Evolutionary conservation across 2,888 invertebrate species (phyloP).

Genomic region (Eristalis tenax): DNA sequence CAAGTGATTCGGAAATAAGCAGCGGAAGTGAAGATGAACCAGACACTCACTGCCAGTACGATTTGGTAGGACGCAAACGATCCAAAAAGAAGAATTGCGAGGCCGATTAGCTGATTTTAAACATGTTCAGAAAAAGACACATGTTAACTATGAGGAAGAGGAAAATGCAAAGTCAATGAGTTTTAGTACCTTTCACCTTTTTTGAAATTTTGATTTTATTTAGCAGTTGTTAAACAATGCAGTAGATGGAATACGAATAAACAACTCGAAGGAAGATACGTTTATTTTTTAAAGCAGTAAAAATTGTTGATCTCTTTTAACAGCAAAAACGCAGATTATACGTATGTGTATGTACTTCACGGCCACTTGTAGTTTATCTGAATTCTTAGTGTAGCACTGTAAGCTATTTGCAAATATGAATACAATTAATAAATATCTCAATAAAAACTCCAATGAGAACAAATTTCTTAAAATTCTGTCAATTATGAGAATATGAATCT

Average conservation of each 20-base stretch:
- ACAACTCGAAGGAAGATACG: background rate
- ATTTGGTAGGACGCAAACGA: constrained; percentile 78
- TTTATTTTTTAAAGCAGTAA: background rate
- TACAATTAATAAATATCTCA: background rate
- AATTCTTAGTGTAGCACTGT: background rate
- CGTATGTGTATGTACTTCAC: background rate
- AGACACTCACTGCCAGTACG: constrained; percentile 73
- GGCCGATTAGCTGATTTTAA: constrained; percentile 7
- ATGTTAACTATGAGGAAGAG: background rate
- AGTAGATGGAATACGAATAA: background rate
- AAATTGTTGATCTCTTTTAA: background rate
- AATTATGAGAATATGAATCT: too few relatives aligned
- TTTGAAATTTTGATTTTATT: constrained; percentile 1
- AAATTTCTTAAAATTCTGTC: background rate
- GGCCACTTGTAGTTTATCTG: background rate
- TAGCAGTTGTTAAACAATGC: background rate
- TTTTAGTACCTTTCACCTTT: background rate
- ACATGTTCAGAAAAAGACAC: background rate
- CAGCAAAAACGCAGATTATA: background rate
- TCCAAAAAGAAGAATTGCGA: constrained; percentile 72
- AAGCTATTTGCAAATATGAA: background rate
- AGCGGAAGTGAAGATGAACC: constrained; percentile 83
- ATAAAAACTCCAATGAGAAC: background rate
- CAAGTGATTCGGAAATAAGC: constrained; percentile 88
- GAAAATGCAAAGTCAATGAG: background rate